These are phyloP conservation scores for Rhinatrema bivittatum DNA, from an alignment of 2,797 vertebrate species.

Conservation along the genomic window DNA sequence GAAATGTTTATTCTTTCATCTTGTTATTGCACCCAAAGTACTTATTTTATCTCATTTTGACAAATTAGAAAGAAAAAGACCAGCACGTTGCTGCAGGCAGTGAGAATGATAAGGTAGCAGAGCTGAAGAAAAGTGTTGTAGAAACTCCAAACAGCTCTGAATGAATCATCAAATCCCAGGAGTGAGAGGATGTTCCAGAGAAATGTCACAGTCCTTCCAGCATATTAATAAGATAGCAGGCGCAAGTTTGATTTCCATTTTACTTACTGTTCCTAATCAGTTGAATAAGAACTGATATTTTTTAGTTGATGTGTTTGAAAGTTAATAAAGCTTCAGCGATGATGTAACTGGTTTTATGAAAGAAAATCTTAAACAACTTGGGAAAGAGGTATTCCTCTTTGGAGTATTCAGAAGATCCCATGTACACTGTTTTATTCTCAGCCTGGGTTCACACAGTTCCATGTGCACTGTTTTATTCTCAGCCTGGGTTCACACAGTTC, in stretches of 20 bases:
- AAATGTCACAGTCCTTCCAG: conserved; percentile 40
- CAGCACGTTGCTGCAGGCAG: conserved; percentile 10
- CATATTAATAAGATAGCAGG: conserved; percentile 29
- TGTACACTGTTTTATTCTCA: too few species aligned
- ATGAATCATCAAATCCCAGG: conserved; percentile 41
- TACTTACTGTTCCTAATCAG: conserved; percentile 4
- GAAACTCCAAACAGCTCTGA: conserved; percentile 18
- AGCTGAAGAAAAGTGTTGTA: conserved; percentile 12
- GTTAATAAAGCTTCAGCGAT: too few species aligned
- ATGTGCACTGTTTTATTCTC: too few species aligned
- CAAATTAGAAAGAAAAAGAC: conserved; percentile 14
- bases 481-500: too few species aligned
- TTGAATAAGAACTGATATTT: not conserved
- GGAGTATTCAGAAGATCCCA: too few species aligned
- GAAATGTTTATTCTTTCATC: conserved; percentile 12
- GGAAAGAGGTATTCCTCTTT: too few species aligned
- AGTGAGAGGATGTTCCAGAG: conserved; percentile 19
- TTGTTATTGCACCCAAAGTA: conserved; percentile 9
- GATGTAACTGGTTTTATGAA: too few species aligned
- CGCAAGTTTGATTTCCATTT: conserved; percentile 5
- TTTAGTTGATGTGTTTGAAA: too few species aligned
- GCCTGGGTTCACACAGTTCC: too few species aligned
- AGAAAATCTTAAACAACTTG: too few species aligned
- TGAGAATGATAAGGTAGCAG: conserved; percentile 1
- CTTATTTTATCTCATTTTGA: conserved; percentile 16